Conservation (phyloP, 2,113 vertebrate species). For the Sylvilagus bachmani region DNA sequence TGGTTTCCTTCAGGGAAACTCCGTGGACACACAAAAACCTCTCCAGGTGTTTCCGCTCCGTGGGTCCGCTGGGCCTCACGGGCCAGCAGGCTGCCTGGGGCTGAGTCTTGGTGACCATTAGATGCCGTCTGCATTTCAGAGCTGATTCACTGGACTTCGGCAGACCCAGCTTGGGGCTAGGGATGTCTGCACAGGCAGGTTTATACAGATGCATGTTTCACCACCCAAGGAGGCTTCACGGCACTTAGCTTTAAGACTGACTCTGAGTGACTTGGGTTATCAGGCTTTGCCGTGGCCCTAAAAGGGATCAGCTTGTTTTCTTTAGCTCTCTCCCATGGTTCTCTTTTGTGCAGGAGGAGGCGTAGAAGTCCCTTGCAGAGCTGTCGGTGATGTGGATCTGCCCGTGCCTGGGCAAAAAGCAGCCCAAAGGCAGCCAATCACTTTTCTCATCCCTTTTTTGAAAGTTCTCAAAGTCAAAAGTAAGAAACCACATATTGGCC, state of each 20-base stretch:
- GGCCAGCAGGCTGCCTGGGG: constrained; percentile 85
- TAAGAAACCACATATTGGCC: constrained; percentile 69
- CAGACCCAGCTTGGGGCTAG: constrained; percentile 88
- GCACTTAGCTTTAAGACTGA: not conserved
- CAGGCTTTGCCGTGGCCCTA: constrained; percentile 18
- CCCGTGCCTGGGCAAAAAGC: constrained; percentile 40
- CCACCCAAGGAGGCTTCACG: not conserved
- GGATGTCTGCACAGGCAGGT: constrained; percentile 90
- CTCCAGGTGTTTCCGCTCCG: constrained; percentile 90
- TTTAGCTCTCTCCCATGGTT: constrained; percentile 75
- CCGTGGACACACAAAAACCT: constrained; percentile 92
- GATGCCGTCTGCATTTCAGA: constrained; percentile 79
- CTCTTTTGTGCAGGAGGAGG: constrained; percentile 52
- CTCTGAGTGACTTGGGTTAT: not conserved
- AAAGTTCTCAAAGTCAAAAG: constrained; percentile 66
- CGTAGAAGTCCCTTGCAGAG: constrained; percentile 80
- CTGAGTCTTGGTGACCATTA: constrained; percentile 38
- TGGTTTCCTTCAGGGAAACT: constrained; percentile 90
- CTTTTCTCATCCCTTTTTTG: constrained; percentile 55
- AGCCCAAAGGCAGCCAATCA: constrained; percentile 59
- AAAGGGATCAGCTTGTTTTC: constrained; percentile 48
- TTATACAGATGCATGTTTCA: constrained; percentile 94
- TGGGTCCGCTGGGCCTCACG: constrained; percentile 66
- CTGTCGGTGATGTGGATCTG: not conserved
- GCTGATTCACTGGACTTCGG: constrained; percentile 81